phyloP scores from a whole-genome alignment of 2,888 invertebrate species.

The Bombylius discolor region DNA sequence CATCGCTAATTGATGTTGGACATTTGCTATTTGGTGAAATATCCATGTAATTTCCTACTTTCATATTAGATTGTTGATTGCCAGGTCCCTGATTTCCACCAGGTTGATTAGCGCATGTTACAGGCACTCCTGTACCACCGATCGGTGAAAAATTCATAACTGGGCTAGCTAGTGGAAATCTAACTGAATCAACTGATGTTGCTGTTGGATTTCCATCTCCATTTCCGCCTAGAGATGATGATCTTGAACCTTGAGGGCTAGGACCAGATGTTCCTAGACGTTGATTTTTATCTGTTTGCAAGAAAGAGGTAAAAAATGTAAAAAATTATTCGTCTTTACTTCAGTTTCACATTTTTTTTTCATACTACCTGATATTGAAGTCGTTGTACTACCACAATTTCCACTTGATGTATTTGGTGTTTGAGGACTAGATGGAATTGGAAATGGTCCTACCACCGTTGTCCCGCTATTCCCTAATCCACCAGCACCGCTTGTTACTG shows the following conservation, averaged over 20 bases:
- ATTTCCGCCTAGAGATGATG: slow-evolving; percentile 25
- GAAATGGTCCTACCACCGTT: slow-evolving; percentile 24
- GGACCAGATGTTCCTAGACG: slow-evolving; percentile 38
- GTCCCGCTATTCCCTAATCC: slow-evolving; percentile 25
- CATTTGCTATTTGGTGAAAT: slow-evolving; percentile 29
- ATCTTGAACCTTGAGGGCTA: slow-evolving; percentile 30
- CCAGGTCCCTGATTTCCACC: slow-evolving; percentile 7
- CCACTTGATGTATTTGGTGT: slow-evolving; percentile 19
- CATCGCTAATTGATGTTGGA: slow-evolving; percentile 14
- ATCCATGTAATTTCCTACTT: slow-evolving; percentile 34
- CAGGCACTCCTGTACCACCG: slow-evolving; percentile 9
- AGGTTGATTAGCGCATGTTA: slow-evolving; percentile 27
- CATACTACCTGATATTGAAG: slow-evolving; percentile 6
- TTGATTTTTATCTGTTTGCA: slow-evolving; percentile 25
- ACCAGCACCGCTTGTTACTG: slow-evolving; percentile 32
- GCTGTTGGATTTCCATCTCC: slow-evolving; percentile 34
- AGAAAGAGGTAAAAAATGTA: no score
- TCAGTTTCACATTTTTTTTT: no score
- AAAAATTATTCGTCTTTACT: no score
- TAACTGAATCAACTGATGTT: slow-evolving; percentile 20
- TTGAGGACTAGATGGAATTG: slow-evolving; percentile 39
- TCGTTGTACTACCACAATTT: neutral
- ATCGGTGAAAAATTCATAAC: slow-evolving; percentile 24
- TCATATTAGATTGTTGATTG: slow-evolving; percentile 12
- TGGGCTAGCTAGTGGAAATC: slow-evolving; percentile 30